phyloP scores from a whole-genome alignment of 2,888 invertebrate genomes.

The Merodon equestris region DNA sequence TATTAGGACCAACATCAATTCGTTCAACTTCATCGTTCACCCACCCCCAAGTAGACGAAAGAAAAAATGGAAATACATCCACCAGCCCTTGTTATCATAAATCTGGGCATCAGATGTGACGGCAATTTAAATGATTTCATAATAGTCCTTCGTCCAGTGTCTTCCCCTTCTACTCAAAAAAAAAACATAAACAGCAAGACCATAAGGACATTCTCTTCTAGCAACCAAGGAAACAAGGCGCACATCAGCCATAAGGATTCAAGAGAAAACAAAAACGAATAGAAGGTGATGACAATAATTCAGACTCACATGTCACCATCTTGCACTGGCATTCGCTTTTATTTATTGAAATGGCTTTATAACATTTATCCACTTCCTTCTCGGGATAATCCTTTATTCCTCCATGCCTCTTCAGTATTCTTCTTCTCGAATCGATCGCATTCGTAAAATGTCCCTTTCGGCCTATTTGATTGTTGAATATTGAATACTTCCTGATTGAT shows the following conservation, averaged over 20 bases:
- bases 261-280: constrained; percentile 16
- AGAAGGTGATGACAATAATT: constrained; percentile 68
- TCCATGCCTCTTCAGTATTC: no score
- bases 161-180: not conserved
- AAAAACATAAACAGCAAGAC: constrained; percentile 33
- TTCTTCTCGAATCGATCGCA: not conserved
- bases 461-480: constrained; percentile 70
- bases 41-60: no score
- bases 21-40: constrained; percentile 6
- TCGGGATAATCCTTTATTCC: constrained; percentile 36
- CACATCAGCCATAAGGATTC: constrained; percentile 48
- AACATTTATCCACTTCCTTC: constrained; percentile 21
- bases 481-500: constrained; percentile 70
- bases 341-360: constrained; percentile 68
- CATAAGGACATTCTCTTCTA: constrained; percentile 52
- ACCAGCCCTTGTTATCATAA: constrained; percentile 39
- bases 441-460: constrained; percentile 47
- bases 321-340: constrained; percentile 69
- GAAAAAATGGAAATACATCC: no score
- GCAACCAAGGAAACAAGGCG: constrained; percentile 43
- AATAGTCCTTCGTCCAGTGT: constrained; percentile 31
- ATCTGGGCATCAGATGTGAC: constrained; percentile 67
- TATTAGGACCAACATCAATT: constrained; percentile 52
- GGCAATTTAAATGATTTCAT: constrained; percentile 69
- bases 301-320: constrained; percentile 69